Percentiles rank a stretch among this genome's conserved stretches.
These are phyloP conservation scores for Calyptomena viridis DNA, from an alignment of 2,113 vertebrate species.

Conservation along the genomic window DNA sequence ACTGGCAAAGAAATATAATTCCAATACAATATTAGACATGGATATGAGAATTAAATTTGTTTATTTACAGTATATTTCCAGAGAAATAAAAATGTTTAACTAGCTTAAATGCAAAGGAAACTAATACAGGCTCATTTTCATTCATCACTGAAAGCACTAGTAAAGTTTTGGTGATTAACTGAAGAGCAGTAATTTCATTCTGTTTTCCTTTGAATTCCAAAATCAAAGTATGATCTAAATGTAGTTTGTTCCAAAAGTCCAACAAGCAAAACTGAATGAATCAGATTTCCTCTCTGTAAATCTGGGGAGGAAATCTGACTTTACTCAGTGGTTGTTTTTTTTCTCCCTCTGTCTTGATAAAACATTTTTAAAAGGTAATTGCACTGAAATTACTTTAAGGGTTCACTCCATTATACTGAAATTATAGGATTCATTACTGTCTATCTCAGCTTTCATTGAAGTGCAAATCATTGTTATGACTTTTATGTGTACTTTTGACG, in stretches of 20 bases:
- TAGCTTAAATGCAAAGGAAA: background rate
- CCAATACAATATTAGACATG: background rate
- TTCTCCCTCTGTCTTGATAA: background rate
- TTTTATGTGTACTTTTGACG: background rate
- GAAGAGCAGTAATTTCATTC: background rate
- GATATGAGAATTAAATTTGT: background rate
- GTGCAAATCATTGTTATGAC: background rate
- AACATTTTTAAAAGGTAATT: background rate
- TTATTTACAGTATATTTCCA: background rate
- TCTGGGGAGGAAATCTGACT: background rate
- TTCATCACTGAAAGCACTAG: background rate
- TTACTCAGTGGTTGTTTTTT: background rate
- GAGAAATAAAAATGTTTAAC: background rate
- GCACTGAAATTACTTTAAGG: background rate
- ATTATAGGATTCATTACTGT: background rate
- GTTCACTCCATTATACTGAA: background rate
- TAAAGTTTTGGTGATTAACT: background rate
- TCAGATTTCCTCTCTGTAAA: background rate
- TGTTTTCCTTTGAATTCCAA: background rate
- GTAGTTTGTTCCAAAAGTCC: background rate
- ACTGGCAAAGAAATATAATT: background rate
- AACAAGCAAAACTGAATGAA: background rate
- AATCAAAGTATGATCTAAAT: background rate
- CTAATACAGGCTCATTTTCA: background rate
- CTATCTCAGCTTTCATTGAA: background rate